Base-by-base conservation (phyloP, 2,797 vertebrate species). In the Pterois miles region DNA sequence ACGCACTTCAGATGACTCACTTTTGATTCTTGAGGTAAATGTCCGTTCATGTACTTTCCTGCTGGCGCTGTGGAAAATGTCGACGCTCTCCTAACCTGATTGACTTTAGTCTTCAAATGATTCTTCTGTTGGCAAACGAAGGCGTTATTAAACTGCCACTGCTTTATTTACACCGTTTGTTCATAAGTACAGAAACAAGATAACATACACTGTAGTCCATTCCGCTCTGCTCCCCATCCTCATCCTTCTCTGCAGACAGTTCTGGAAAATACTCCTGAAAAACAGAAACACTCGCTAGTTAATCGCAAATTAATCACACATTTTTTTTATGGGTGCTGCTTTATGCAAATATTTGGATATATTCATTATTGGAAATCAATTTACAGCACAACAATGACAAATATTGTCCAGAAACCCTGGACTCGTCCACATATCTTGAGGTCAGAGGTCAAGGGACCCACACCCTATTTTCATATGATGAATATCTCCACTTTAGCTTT, bases 21-120 rank as follows among this genome's bases (percentile, higher is more conserved):
- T 86, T 87, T 91, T 11, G 71, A 71, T 4, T 59, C 72, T 3
- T 74, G 70, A 18, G 40, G 33, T 8, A 71, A 65, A 66, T 63
- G 36, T 54, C 46, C 68, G 11, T 89, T 81, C 14, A 2, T 10
- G 25, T 12, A 36, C 20, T 86, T 91, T 4, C 14, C 13, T 0
- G 86, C 80, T 0, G 27, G 22, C 8, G 67, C 1, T 0, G 43
- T 6, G 0, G 80, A 77, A 6, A 2, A 1, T 0, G 69, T 57
- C 4, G 93, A 93, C 0, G 82, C 69, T 70, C 90, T 74, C 33
- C 91, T 71, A 11, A 92, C 76, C 71, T 91, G n/a, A 12, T 12
- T 69, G 20, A 89, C 86, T 86, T 80, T 93, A 34, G 43, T 43
- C 71, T 87, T 93, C 33, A 80, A 14, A 33, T 5, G 29, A 52